Evolutionary conservation across 2,888 invertebrate species (phyloP).

Genomic region (Drosophila eohydei): DNA sequence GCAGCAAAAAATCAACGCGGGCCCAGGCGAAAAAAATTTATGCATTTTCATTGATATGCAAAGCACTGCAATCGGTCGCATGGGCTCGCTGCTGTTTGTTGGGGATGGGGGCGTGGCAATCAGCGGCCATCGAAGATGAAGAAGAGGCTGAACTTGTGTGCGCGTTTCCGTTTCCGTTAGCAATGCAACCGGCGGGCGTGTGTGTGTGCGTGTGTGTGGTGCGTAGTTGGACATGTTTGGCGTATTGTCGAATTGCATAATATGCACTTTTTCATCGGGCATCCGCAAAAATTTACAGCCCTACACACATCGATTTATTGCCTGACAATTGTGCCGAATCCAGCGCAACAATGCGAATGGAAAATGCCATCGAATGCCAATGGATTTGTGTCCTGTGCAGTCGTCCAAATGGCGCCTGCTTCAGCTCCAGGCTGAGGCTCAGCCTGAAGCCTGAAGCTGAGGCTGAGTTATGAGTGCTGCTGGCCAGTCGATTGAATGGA

Average conservation of each 20-base stretch:
- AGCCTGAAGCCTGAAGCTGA: slow-evolving; percentile 3
- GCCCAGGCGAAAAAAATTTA: slow-evolving; percentile 69
- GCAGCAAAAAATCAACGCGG: slow-evolving; percentile 56
- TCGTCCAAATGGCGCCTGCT: slow-evolving; percentile 59
- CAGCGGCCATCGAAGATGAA: slow-evolving; percentile 56
- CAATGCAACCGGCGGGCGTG: slow-evolving; percentile 27
- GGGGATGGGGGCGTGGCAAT: not conserved
- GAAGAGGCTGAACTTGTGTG: slow-evolving; percentile 67
- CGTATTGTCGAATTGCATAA: slow-evolving; percentile 83
- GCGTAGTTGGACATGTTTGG: slow-evolving; percentile 77
- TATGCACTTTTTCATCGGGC: slow-evolving; percentile 82
- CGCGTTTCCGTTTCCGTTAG: slow-evolving; percentile 70
- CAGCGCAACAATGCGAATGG: slow-evolving; percentile 63
- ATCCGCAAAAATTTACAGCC: slow-evolving; percentile 82
- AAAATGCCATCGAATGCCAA: slow-evolving; percentile 53
- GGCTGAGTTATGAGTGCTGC: slow-evolving; percentile 73
- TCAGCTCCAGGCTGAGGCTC: slow-evolving; percentile 1
- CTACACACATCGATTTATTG: slow-evolving; percentile 84
- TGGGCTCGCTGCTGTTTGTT: not conserved
- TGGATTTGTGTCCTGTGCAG: slow-evolving; percentile 66
- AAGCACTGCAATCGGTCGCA: slow-evolving; percentile 64
- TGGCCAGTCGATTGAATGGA: slow-evolving; percentile 71
- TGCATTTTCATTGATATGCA: slow-evolving; percentile 83
- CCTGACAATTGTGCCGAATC: slow-evolving; percentile 82
- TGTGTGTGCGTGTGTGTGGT: slow-evolving; percentile 40